A percentile compares a stretch with the other conserved stretches of the same genome.
Evolutionary conservation across 2,888 invertebrate species (phyloP).

Genomic region (Cabera pusaria): DNA sequence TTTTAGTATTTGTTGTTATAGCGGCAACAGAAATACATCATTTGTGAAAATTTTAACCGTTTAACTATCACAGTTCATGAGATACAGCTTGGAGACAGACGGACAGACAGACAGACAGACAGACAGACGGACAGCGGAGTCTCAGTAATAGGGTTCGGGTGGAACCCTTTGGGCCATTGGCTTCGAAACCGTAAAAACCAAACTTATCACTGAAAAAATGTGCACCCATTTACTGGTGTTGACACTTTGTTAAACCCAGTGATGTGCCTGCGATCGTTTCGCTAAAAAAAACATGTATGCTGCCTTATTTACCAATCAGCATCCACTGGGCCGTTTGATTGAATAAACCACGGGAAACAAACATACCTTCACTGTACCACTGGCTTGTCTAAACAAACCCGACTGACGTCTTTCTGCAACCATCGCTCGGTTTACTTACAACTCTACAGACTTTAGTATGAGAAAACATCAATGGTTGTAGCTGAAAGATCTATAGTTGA

Average conservation of each 20-base stretch:
- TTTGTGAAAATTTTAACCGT: too few relatives aligned
- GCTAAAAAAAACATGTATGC: conserved; percentile 42
- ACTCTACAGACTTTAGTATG: not conserved
- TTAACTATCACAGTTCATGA: too few relatives aligned
- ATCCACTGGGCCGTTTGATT: conserved; percentile 63
- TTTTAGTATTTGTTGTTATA: too few relatives aligned
- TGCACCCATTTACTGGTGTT: conserved; percentile 40
- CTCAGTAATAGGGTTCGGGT: too few relatives aligned
- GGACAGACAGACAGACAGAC: too few relatives aligned
- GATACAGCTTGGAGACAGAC: too few relatives aligned
- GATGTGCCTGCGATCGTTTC: conserved; percentile 40
- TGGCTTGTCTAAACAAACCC: conserved; percentile 10
- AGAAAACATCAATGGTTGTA: conserved; percentile 7
- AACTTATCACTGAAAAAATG: conserved; percentile 14
- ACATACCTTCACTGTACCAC: conserved; percentile 38
- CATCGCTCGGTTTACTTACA: conserved; percentile 7
- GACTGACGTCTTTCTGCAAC: not conserved
- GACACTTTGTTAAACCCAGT: conserved; percentile 57
- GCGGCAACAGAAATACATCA: too few relatives aligned
- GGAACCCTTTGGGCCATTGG: too few relatives aligned
- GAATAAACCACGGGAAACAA: conserved; percentile 58
- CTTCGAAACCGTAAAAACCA: too few relatives aligned
- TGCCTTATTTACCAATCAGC: conserved; percentile 66
- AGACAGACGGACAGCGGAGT: too few relatives aligned
- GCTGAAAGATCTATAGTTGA: too few relatives aligned